These are phyloP conservation scores for Slavum lentiscoides DNA, from an alignment of 2,888 invertebrate genomes.

Conservation along the genomic window DNA sequence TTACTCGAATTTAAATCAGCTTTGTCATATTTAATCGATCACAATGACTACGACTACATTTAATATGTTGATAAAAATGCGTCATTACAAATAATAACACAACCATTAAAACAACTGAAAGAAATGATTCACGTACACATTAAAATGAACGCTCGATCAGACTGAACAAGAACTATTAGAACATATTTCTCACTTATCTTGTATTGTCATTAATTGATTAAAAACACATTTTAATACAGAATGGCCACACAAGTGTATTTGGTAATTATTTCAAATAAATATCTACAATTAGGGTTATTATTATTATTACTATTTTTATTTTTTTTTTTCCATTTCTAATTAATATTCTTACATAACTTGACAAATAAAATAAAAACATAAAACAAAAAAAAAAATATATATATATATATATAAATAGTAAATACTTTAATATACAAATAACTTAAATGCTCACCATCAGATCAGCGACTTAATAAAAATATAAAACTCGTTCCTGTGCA, in stretches of 20 bases:
- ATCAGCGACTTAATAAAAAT: slow-evolving; percentile 72
- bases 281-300: neutral
- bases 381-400: neutral
- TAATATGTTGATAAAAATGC: neutral
- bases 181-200: neutral
- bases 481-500: slow-evolving; percentile 82
- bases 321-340: neutral
- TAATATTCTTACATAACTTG: neutral
- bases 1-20: neutral
- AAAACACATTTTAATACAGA: neutral
- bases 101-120: slow-evolving; percentile 15
- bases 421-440: slow-evolving; percentile 20
- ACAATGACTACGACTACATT: neutral
- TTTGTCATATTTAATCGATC: neutral
- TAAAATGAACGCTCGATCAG: neutral
- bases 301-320: too few relatives aligned
- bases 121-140: neutral
- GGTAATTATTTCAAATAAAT: neutral
- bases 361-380: slow-evolving; percentile 17
- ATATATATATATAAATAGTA: neutral
- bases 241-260: neutral
- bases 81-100: neutral
- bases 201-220: neutral
- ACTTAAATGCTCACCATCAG: slow-evolving; percentile 16
- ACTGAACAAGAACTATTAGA: neutral